Base-by-base conservation (phyloP, 2,888 invertebrate genomes). In the Acrocera orbiculus region DNA sequence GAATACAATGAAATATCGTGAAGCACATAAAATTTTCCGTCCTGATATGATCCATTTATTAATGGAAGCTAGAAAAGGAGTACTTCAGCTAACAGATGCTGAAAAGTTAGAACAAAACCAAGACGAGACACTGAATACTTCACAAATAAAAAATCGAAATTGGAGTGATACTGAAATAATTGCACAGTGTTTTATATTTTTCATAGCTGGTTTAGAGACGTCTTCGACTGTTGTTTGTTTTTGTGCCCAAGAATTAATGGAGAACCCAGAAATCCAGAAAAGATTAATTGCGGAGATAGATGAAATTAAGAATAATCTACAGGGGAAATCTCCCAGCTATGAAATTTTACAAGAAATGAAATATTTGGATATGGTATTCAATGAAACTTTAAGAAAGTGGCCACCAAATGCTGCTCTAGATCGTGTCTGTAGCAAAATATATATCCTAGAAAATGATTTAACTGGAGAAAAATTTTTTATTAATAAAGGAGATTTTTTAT, bases 121-220 rank as follows among this genome's bases (percentile, higher is more conserved):
- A 6, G 11, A 13, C 3, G 29, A 27, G 14, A 50, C 13, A 44
- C 42, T 33, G 22, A 31, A 29, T 11, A 25, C 22, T 11, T n/a
- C n/a, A n/a, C n/a, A n/a, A n/a, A n/a, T n/a, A n/a, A n/a, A n/a
- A n/a, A n/a, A n/a, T n/a, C n/a, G n/a, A n/a, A n/a, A n/a, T n/a
- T 57, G 58, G 57, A 50, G 44, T 5, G 67, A 70, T 39, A 58
- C 63, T 1, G 70, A 70, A 34, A 57, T 73, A 9, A 63, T 67
- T 1, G 67, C 70, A 0, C 72, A 73, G 51, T 64, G 63, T 13
- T 58, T 67, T 4, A 36, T 69, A 0, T 70, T 70, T 51, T 66
- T 70, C 44, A 48, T 67, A 15, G 70, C 67, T 15, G 70, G 70
- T 1, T 70, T 68, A 17, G 69, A 70, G 27, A 65, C 67, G 0